These are phyloP conservation scores for Eciton burchellii DNA, from an alignment of 1,140 invertebrate genomes.

Conservation along the genomic window DNA sequence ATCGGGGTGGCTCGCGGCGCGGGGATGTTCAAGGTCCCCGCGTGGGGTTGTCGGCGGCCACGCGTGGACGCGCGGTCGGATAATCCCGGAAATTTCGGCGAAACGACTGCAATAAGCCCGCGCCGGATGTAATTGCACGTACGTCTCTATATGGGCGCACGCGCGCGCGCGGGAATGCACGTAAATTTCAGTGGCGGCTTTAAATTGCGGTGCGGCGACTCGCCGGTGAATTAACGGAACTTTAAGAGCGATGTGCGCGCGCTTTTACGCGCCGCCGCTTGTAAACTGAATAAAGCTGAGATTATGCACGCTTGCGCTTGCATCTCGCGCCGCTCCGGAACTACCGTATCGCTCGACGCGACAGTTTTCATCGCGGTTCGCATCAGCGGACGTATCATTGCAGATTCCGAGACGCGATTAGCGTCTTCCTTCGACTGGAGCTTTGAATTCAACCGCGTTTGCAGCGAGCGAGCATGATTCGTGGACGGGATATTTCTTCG, in stretches of 20 bases:
- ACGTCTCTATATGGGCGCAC: neutral
- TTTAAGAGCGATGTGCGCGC: constrained; percentile 42
- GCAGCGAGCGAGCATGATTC: too few species aligned
- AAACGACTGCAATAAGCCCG: constrained; percentile 37
- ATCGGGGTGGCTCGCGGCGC: neutral
- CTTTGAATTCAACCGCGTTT: too few species aligned
- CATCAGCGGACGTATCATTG: too few species aligned
- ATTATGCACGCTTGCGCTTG: neutral
- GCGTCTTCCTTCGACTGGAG: too few species aligned
- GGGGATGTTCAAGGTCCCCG: constrained; percentile 5
- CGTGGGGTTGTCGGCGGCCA: neutral
- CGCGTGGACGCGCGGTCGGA: neutral
- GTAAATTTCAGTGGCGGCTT: constrained; percentile 27
- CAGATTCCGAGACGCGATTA: too few species aligned
- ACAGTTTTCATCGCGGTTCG: too few species aligned
- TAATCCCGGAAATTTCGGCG: constrained; percentile 47
- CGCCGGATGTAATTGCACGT: constrained; percentile 22
- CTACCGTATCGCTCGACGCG: too few species aligned
- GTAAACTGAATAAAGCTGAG: constrained; percentile 3
- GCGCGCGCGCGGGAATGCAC: constrained; percentile 17
- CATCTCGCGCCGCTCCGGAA: too few species aligned
- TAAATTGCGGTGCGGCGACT: constrained; percentile 34
- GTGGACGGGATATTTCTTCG: too few species aligned
- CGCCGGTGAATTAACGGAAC: constrained; percentile 50
- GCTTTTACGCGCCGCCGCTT: constrained; percentile 21